Base-by-base conservation (phyloP, 2,113 vertebrate genomes). In the Ascaphus truei region DNA sequence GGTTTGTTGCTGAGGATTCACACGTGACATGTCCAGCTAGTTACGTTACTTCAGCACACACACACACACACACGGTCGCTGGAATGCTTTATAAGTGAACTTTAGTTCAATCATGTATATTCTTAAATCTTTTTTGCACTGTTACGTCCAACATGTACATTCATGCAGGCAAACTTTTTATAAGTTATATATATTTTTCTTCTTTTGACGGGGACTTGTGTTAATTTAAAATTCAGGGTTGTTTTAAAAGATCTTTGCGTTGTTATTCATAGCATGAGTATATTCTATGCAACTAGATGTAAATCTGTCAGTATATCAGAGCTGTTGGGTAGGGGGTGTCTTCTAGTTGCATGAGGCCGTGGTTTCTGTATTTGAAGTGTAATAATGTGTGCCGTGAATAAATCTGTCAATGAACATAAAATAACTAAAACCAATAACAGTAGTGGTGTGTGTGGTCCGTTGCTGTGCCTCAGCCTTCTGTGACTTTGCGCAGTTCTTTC, bases 321-420 rank as follows among this genome's bases (percentile, higher is more conserved):
- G 69, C 80, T 90, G 80, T 92, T 91, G 79, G 80, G 60, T 80
- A 74, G 91, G 92, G 87, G 83, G 78, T 92, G 85, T 85, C 91
- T 88, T 92, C 86, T 93, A 95, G 92, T 85, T 98, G 96, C 95
- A 98, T 98, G 95, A 93, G 87, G 86, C 90, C 83, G 91, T 94
- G 88, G 84, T 86, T 93, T 93, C 85, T 84, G 89, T 95, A 91
- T 95, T 92, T 93, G 91, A 91, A 86, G 90, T 95, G 93, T 91
- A 92, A 92, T 93, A 92, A 92, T 92, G 92, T 94, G 89, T 90
- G 93, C 91, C 88, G 91, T 92, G 89, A 89, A 92, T 86, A 92
- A 89, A 93, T 92, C 89, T 90, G 92, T 98, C 98, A 96, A 95
- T 94, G 92, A 95, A 89, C 92, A 98, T 96, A 98, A 94, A 95